These are phyloP conservation scores for Scomber colias DNA, from an alignment of 2,113 vertebrate species.

Conservation along the genomic window DNA sequence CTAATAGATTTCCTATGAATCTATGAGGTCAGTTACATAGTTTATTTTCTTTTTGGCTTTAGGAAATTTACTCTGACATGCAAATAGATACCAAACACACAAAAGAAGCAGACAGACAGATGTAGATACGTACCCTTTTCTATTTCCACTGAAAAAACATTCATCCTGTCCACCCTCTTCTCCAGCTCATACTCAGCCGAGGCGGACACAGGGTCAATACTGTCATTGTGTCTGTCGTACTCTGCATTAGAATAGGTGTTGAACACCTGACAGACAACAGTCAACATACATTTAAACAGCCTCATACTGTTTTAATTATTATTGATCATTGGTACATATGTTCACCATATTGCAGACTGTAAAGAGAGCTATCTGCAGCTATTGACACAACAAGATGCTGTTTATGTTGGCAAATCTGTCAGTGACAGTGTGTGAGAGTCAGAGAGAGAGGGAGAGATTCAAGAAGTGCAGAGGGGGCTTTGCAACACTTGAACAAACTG, in stretches of 20 bases:
- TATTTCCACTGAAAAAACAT: constrained; percentile 91
- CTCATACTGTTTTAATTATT: neutral
- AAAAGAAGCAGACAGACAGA: neutral
- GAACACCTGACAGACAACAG: constrained; percentile 79
- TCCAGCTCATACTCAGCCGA: constrained; percentile 94
- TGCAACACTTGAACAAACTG: constrained; percentile 19
- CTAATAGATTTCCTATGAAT: neutral
- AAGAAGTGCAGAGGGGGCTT: constrained; percentile 14
- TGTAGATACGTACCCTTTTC: constrained; percentile 86
- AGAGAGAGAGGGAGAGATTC: neutral
- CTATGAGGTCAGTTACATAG: too few species aligned
- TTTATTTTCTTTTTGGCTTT: neutral
- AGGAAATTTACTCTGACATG: neutral
- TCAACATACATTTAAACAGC: neutral
- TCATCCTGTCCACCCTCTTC: constrained; percentile 94
- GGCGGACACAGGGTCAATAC: constrained; percentile 92
- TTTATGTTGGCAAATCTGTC: constrained; percentile 59
- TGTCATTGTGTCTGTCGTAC: constrained; percentile 91
- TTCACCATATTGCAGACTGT: constrained; percentile 10
- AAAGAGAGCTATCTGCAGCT: constrained; percentile 47
- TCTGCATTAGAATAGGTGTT: constrained; percentile 90
- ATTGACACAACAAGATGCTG: constrained; percentile 53
- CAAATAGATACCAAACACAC: neutral
- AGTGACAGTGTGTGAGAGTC: constrained; percentile 15
- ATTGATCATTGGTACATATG: neutral